Percentiles rank a stretch among this genome's conserved stretches.
phyloP scores from a whole-genome alignment of 2,888 invertebrate genomes.

The Julus scanicus region DNA sequence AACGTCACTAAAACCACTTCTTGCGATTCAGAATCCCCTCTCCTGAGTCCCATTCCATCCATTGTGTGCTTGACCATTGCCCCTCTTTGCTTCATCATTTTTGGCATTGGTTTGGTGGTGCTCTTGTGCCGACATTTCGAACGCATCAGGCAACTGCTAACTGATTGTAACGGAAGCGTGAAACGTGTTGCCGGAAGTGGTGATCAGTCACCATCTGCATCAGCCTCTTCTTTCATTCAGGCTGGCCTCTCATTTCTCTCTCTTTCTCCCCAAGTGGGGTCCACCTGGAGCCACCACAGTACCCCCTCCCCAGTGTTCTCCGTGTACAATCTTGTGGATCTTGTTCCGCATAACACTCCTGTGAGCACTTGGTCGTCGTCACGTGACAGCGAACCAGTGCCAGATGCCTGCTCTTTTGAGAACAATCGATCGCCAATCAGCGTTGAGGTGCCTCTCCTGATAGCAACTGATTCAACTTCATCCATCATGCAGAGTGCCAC shows the following conservation, averaged over 20 bases:
- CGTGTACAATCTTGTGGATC: not conserved
- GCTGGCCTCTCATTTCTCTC: not conserved
- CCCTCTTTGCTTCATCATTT: not conserved
- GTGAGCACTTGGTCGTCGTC: not conserved
- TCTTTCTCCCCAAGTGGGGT: not conserved
- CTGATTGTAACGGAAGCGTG: not conserved
- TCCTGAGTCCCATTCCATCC: not conserved
- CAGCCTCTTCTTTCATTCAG: not conserved
- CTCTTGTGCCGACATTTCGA: not conserved
- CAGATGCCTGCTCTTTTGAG: not conserved
- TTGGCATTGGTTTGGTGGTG: not conserved
- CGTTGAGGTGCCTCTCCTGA: not conserved
- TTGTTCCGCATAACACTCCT: not conserved
- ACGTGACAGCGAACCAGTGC: not conserved
- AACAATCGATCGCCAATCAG: not conserved
- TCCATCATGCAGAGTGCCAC: not conserved
- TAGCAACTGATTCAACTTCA: not conserved
- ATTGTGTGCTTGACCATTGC: conserved; percentile 26
- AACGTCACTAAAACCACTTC: not conserved
- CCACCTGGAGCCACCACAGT: not conserved
- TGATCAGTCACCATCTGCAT: not conserved
- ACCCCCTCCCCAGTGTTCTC: not conserved
- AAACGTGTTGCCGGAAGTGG: not conserved
- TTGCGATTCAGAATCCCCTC: not conserved
- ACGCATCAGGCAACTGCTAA: not conserved